Evolutionary conservation across 2,113 vertebrate species (phyloP).

Genomic region (Sterna hirundo): DNA sequence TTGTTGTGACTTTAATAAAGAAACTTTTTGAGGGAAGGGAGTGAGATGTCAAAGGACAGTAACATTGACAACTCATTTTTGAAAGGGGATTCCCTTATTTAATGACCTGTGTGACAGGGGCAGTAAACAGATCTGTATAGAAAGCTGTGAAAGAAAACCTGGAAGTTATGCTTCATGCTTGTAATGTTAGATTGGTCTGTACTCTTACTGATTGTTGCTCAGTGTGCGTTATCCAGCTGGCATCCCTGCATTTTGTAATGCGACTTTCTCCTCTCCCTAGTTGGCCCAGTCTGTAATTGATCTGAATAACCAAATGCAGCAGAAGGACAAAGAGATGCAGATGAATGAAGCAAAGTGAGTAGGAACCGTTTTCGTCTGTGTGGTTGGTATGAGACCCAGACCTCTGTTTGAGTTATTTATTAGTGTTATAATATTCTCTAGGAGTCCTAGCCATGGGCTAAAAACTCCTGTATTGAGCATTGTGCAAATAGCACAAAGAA

Average conservation of each 20-base stretch:
- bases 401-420: background rate
- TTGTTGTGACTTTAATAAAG: background rate
- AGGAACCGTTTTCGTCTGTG: background rate
- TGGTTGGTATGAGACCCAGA: background rate
- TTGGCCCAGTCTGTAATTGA: constrained; percentile 95
- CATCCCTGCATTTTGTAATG: background rate
- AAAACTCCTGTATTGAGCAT: background rate
- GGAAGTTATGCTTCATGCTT: background rate
- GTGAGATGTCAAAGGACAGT: background rate
- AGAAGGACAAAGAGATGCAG: constrained; percentile 95
- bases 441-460: background rate
- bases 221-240: background rate
- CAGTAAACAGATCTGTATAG: background rate
- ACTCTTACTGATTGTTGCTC: background rate
- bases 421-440: background rate
- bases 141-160: background rate
- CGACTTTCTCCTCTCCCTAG: constrained; percentile 65
- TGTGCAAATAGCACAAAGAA: background rate
- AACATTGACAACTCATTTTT: background rate
- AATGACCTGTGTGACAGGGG: background rate
- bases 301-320: constrained; percentile 94
- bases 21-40: background rate
- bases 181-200: background rate
- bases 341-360: constrained; percentile 92
- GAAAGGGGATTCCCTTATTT: background rate